Evolutionary conservation across 2,888 invertebrate species (phyloP), one percentile per base, ranked within the genome.

Genomic region (Dyspetes luteomarginatus): DNA sequence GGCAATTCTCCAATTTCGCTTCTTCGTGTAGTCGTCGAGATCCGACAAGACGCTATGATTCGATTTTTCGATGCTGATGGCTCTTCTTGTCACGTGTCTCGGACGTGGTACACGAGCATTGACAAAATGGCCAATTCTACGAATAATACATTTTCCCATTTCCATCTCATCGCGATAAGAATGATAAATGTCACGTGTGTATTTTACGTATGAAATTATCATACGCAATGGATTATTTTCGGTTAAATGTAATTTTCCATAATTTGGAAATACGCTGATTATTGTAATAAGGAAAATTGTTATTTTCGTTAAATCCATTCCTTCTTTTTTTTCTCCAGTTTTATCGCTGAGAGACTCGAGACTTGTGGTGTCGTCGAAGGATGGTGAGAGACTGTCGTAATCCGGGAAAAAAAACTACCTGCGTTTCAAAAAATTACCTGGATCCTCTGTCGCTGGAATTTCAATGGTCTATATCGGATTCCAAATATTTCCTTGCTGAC

Each of bases 131-230:
- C 74, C 58, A 7, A 82, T 55, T 9, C 74, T 71, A 4, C 22
- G 17, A 0, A 75, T n/a, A 3, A 82, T 65, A 64, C 88, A 89
- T 41, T 84, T 83, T 24, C 84, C 85, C 26, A 87, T 77, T 4
- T 68, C 30, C 17, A 86, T 68, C 68, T 89, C 88, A 3, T 85
- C 84, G 3, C 75, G 55, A 74, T 87, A 86, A 41, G 41, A 60
- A 19, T 73, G 81, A 77, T 88, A 88, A 58, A 86, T 60, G 5
- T 64, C 71, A 15, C 79, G 80, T 80, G 85, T 85, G 75, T 81
- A 82, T 56, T 83, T 84, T 22, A 88, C 30, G 22, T 67, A 78
- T 5, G 28, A n/a, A 12, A 28, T 2, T 19, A 30, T 12, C 17
- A 67, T 36, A 50, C 5, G 4, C 4, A 67, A 9, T 24, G 9